Evolutionary conservation across 2,113 vertebrate species (phyloP).

Genomic region (Scomber scombrus): DNA sequence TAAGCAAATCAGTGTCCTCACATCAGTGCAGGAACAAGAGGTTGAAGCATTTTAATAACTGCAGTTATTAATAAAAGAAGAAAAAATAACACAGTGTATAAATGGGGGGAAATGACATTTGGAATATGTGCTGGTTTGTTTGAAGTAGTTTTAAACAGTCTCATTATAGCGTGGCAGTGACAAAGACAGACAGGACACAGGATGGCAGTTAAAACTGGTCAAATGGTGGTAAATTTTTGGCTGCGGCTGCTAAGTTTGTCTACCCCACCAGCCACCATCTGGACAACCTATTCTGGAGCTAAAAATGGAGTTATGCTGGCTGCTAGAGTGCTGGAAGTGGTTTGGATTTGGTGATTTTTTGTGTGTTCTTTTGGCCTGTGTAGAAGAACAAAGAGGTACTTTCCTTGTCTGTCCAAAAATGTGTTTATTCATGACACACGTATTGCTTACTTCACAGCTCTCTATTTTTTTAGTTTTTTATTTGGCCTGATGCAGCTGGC

Average conservation of each 20-base stretch:
- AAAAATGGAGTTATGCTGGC: slow-evolving; percentile 33
- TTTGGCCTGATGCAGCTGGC: slow-evolving; percentile 3
- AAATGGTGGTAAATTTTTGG: slow-evolving; percentile 36
- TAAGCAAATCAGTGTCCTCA: slow-evolving; percentile 16
- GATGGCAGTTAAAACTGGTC: slow-evolving; percentile 35
- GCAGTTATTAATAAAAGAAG: slow-evolving; percentile 1
- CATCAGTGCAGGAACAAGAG: neutral
- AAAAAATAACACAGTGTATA: neutral
- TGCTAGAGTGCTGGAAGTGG: slow-evolving; percentile 38
- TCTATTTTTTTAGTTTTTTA: neutral
- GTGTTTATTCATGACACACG: slow-evolving; percentile 14
- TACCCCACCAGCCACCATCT: slow-evolving; percentile 52
- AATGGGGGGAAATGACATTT: neutral
- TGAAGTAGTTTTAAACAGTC: slow-evolving; percentile 26
- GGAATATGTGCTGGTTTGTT: neutral
- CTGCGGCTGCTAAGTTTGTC: slow-evolving; percentile 37
- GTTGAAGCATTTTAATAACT: slow-evolving; percentile 36
- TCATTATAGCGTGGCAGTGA: neutral
- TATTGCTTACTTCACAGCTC: slow-evolving; percentile 10
- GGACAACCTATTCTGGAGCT: slow-evolving; percentile 35
- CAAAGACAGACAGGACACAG: slow-evolving; percentile 43
- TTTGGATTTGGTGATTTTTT: slow-evolving; percentile 32
- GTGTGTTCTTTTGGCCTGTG: neutral
- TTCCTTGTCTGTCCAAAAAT: neutral
- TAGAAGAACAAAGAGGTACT: neutral